Percentiles rank a stretch among this genome's conserved stretches.
Conservation (phyloP, 2,113 vertebrate genomes). For the Sturnus vulgaris region DNA sequence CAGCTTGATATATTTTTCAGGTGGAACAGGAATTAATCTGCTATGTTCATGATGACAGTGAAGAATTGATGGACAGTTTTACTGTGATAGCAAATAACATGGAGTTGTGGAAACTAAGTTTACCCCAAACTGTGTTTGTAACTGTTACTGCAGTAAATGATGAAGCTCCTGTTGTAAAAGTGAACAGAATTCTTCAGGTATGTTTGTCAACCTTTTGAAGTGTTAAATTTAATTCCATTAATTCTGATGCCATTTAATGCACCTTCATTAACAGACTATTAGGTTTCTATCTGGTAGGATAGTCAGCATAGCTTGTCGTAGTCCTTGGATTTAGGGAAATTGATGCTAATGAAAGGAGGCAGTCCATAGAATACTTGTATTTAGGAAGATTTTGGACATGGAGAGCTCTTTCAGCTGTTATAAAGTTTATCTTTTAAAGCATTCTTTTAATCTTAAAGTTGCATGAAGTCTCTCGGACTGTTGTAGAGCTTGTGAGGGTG, state of each 20-base stretch:
- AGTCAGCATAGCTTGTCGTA: background rate
- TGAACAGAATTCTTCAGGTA: slow-evolving; percentile 87
- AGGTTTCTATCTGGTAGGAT: background rate
- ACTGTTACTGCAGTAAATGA: slow-evolving; percentile 84
- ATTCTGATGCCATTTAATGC: background rate
- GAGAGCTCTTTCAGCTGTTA: background rate
- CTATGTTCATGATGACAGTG: slow-evolving; percentile 85
- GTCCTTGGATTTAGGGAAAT: background rate
- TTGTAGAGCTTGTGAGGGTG: background rate
- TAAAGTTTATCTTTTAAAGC: background rate
- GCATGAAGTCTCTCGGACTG: background rate
- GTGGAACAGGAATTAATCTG: slow-evolving; percentile 85
- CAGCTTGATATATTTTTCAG: slow-evolving; percentile 65
- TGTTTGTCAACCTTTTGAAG: slow-evolving; percentile 45
- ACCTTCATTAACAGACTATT: background rate
- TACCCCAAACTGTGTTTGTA: slow-evolving; percentile 76
- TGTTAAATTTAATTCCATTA: background rate
- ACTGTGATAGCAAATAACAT: slow-evolving; percentile 82
- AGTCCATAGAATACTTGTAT: background rate
- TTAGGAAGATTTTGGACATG: background rate
- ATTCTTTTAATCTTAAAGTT: background rate
- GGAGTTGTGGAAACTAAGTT: slow-evolving; percentile 82
- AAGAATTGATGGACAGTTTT: slow-evolving; percentile 81
- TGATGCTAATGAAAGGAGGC: background rate
- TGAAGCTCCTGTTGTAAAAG: slow-evolving; percentile 80